These are phyloP conservation scores for Forficula auricularia DNA, from an alignment of 1,140 invertebrate species.

Conservation along the genomic window DNA sequence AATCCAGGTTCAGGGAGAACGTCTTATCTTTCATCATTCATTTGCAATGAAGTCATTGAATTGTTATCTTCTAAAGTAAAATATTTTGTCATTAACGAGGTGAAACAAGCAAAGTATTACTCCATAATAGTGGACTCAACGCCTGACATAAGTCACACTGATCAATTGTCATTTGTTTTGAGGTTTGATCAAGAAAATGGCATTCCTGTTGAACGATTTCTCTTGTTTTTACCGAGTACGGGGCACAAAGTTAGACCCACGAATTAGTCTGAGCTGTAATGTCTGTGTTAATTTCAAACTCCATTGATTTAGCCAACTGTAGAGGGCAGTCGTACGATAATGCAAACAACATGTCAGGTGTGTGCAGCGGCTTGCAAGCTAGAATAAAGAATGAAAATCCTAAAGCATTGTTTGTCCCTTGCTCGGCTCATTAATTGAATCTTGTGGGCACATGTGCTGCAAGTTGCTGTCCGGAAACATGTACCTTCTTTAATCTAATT, in stretches of 20 bases:
- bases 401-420: constrained; percentile 15
- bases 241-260: constrained; percentile 9
- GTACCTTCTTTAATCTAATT: constrained; percentile 12
- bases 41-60: constrained; percentile 16
- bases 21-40: constrained; percentile 12
- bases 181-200: constrained; percentile 9
- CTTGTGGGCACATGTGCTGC: constrained; percentile 14
- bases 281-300: constrained; percentile 7
- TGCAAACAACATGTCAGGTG: constrained; percentile 16
- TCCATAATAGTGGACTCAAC: constrained; percentile 19
- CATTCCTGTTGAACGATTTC: constrained; percentile 11
- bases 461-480: constrained; percentile 7
- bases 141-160: constrained; percentile 16
- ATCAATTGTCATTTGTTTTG: constrained; percentile 17
- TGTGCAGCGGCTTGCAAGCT: constrained; percentile 17
- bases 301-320: constrained; percentile 11
- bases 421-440: constrained; percentile 16
- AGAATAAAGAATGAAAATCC: constrained; percentile 14
- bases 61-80: no score
- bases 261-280: constrained; percentile 3
- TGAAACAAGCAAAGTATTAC: constrained; percentile 18
- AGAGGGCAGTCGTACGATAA: constrained; percentile 19
- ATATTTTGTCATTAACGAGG: constrained; percentile 1
- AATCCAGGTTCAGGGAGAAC: no score
- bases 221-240: constrained; percentile 8